Conservation (phyloP, 2,113 vertebrate genomes). For the Sapayoa aenigma region DNA sequence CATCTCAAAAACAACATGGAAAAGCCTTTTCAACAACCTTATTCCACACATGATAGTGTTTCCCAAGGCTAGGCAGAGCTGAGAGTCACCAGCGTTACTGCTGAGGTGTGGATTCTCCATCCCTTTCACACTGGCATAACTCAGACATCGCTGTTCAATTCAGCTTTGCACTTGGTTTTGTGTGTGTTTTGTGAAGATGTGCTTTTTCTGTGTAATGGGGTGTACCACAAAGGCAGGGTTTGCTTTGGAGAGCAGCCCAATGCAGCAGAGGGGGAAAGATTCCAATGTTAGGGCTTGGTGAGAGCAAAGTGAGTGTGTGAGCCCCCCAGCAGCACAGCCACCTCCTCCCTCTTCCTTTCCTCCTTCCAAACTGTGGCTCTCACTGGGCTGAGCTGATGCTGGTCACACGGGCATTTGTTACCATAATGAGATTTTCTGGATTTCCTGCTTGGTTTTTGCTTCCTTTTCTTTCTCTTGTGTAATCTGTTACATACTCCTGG, state of each 20-base stretch:
- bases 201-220: background rate
- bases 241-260: background rate
- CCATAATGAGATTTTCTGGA: slow-evolving; percentile 15
- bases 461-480: background rate
- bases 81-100: background rate
- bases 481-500: background rate
- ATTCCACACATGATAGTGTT: background rate
- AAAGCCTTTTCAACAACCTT: background rate
- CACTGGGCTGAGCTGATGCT: background rate
- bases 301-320: background rate
- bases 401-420: background rate
- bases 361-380: background rate
- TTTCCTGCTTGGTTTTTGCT: background rate
- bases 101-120: background rate
- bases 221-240: background rate
- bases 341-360: background rate
- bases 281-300: background rate
- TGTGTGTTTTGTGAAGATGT: background rate
- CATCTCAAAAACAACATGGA: background rate
- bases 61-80: background rate
- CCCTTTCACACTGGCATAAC: background rate
- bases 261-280: background rate
- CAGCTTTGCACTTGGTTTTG: background rate
- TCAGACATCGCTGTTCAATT: background rate
- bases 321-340: background rate